Conservation (phyloP, 2,797 vertebrate genomes). For the Chelonia mydas region DNA sequence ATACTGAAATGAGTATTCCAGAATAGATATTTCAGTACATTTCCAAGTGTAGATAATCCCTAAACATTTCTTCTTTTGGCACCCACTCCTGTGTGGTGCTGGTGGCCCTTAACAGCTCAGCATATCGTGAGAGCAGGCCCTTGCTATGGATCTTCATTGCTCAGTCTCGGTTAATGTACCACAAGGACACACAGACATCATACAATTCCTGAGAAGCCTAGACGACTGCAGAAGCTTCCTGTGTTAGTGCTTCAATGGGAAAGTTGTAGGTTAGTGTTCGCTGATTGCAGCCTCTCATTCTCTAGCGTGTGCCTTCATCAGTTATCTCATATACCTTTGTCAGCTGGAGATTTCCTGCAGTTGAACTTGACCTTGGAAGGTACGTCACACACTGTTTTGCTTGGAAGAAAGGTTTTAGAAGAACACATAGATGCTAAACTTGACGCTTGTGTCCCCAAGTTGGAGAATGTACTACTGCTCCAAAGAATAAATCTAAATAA, state of each 20-base stretch:
- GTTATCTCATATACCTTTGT: slow-evolving; percentile 58
- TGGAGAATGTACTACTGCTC: slow-evolving; percentile 4
- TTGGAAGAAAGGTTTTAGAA: slow-evolving; percentile 46
- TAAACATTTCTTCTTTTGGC: not conserved
- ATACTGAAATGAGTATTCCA: not conserved
- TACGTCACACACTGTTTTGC: slow-evolving; percentile 7
- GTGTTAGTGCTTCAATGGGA: slow-evolving; percentile 48
- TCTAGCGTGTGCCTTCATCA: slow-evolving; percentile 42
- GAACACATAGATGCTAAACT: slow-evolving; percentile 50
- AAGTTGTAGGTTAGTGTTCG: slow-evolving; percentile 62
- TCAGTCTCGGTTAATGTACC: slow-evolving; percentile 45
- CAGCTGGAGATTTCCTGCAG: slow-evolving; percentile 65
- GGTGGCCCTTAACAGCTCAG: slow-evolving; percentile 52
- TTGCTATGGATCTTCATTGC: slow-evolving; percentile 39
- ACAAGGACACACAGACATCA: slow-evolving; percentile 30
- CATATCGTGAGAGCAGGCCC: slow-evolving; percentile 2
- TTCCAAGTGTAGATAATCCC: slow-evolving; percentile 29
- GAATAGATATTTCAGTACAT: slow-evolving; percentile 39
- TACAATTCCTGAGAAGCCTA: slow-evolving; percentile 61
- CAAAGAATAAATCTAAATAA: not conserved
- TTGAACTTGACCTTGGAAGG: slow-evolving; percentile 70
- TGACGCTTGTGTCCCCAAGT: not conserved
- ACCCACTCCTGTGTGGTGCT: slow-evolving; percentile 23
- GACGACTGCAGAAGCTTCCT: slow-evolving; percentile 60
- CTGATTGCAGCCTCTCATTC: slow-evolving; percentile 62